These are phyloP conservation scores for Limanda limanda DNA, from an alignment of 2,113 vertebrate species.

Conservation along the genomic window DNA sequence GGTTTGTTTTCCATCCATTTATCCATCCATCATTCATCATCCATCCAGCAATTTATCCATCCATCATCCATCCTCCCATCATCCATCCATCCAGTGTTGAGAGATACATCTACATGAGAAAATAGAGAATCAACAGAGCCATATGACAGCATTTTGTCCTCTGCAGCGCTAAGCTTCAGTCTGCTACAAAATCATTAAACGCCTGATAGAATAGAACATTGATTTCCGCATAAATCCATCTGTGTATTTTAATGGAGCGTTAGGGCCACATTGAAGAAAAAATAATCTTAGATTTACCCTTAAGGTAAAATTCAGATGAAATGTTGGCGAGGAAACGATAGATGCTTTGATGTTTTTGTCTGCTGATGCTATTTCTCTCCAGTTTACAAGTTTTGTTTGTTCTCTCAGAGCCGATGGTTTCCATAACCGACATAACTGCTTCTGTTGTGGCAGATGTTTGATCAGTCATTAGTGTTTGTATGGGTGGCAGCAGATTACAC, in stretches of 20 bases:
- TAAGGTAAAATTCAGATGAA: no score
- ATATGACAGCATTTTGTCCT: neutral
- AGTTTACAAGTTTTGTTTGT: constrained; percentile 20
- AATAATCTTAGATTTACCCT: no score
- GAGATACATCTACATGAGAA: neutral
- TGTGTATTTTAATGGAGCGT: constrained; percentile 1
- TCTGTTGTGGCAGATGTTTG: constrained; percentile 41
- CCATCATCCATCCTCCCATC: no score
- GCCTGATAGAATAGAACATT: neutral
- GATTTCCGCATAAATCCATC: neutral
- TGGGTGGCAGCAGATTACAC: constrained; percentile 11
- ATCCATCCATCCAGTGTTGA: no score
- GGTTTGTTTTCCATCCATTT: no score
- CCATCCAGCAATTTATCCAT: no score
- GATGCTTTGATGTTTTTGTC: constrained; percentile 5
- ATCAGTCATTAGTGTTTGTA: constrained; percentile 39
- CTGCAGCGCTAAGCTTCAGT: neutral
- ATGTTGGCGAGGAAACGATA: neutral
- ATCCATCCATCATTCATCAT: no score
- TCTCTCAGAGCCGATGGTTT: neutral
- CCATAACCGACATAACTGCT: neutral
- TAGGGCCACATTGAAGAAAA: neutral
- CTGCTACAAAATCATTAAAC: no score
- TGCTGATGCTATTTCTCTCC: neutral
- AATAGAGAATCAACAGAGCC: neutral